phyloP scores from a whole-genome alignment of 2,113 vertebrate genomes.

The Odontophorus gujanensis region DNA sequence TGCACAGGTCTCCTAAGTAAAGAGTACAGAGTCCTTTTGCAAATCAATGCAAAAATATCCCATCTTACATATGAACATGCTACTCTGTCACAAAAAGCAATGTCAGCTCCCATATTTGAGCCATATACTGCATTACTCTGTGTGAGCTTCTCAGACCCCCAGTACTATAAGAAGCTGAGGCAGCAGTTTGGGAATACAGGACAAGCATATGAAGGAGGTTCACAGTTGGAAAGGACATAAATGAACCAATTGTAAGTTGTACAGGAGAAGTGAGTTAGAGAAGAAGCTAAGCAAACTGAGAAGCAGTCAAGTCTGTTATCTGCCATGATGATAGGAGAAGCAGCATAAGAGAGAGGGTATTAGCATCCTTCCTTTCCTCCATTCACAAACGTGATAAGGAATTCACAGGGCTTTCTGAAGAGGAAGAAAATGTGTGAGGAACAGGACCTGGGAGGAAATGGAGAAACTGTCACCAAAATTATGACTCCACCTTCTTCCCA shows the following conservation, averaged over 20 bases:
- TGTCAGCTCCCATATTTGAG: conserved; percentile 32
- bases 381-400: neutral
- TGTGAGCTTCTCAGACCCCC: neutral
- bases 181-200: neutral
- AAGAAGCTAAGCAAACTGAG: neutral
- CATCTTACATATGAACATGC: conserved; percentile 29
- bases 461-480: conserved; percentile 24
- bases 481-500: neutral
- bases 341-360: neutral
- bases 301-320: neutral
- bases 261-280: neutral
- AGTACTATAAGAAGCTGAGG: neutral
- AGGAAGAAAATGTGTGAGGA: neutral
- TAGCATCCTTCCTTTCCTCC: neutral
- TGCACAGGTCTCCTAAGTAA: conserved; percentile 76
- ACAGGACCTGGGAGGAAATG: neutral
- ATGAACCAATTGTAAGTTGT: neutral
- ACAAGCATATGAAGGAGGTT: neutral
- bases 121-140: conserved; percentile 22
- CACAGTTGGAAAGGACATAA: neutral
- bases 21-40: conserved; percentile 72
- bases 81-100: conserved; percentile 55
- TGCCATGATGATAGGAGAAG: neutral
- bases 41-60: conserved; percentile 58
- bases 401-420: neutral